Percentiles rank a stretch among this genome's conserved stretches.
phyloP scores from a whole-genome alignment of 1,140 invertebrate species.

The Zaprionus nigranus region DNA sequence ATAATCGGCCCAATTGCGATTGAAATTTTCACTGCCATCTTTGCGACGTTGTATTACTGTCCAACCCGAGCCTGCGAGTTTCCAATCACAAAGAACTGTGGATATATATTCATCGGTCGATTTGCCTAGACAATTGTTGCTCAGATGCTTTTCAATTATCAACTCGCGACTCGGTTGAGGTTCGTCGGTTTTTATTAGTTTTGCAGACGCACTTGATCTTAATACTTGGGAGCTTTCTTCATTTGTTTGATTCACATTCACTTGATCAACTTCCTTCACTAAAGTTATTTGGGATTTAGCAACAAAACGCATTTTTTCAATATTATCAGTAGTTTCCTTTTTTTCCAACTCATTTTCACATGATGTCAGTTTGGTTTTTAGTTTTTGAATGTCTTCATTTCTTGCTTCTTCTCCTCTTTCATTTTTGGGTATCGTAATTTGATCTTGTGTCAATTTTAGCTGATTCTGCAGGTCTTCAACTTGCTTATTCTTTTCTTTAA shows the following conservation, averaged over 20 bases:
- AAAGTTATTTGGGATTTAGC: background rate
- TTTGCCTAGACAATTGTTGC: conserved; percentile 5
- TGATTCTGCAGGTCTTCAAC: background rate
- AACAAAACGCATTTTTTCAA: background rate
- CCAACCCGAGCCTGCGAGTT: conserved; percentile 23
- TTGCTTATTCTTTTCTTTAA: conserved; percentile 9
- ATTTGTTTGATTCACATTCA: background rate
- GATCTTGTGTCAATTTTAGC: background rate
- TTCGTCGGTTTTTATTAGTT: background rate
- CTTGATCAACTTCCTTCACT: background rate
- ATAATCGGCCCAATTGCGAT: conserved; percentile 34
- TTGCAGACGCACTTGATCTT: background rate
- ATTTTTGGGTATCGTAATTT: background rate
- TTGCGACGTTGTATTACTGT: conserved; percentile 33
- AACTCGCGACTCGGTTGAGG: background rate
- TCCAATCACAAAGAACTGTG: conserved; percentile 18
- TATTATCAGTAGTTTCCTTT: background rate
- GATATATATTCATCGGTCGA: conserved; percentile 4
- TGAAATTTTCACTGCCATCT: conserved; percentile 25
- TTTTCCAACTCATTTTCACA: background rate
- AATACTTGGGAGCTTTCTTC: background rate
- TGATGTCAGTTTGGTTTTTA: background rate
- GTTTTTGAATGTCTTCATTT: background rate
- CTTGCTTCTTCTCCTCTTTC: no score
- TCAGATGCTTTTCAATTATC: background rate